Conservation (phyloP, 2,888 invertebrate genomes). For the Rhogogaster chlorosoma region DNA sequence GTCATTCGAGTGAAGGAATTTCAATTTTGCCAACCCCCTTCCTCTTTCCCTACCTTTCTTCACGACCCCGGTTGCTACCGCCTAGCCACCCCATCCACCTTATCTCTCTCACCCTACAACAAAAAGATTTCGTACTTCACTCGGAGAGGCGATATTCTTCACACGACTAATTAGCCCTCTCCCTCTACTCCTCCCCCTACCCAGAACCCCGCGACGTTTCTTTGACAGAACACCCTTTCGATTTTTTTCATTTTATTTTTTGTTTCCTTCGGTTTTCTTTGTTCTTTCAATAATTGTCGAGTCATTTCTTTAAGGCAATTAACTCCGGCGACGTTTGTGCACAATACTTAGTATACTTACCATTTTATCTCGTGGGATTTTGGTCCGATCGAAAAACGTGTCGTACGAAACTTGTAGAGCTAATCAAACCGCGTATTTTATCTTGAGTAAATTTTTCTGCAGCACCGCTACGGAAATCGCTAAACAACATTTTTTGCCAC, state of each 20-base stretch:
- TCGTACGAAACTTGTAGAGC: neutral
- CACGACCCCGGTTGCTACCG: slow-evolving; percentile 52
- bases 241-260: neutral
- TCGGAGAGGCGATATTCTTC: neutral
- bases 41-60: slow-evolving; percentile 39
- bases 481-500: neutral
- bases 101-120: slow-evolving; percentile 43
- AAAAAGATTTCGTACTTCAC: neutral
- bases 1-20: slow-evolving; percentile 76
- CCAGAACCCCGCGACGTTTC: too few species aligned
- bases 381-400: neutral
- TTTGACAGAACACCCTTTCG: neutral
- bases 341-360: neutral
- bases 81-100: slow-evolving; percentile 50
- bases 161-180: slow-evolving; percentile 14
- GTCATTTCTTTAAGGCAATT: slow-evolving; percentile 3
- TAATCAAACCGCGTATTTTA: neutral
- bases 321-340: neutral
- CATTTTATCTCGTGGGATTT: neutral
- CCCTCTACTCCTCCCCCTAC: neutral
- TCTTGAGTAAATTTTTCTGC: neutral
- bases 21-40: slow-evolving; percentile 73
- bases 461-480: neutral
- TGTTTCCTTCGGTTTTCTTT: neutral
- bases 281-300: neutral